Conservation (phyloP, 2,797 vertebrate genomes). For the Odontamblyopus lacepedii region DNA sequence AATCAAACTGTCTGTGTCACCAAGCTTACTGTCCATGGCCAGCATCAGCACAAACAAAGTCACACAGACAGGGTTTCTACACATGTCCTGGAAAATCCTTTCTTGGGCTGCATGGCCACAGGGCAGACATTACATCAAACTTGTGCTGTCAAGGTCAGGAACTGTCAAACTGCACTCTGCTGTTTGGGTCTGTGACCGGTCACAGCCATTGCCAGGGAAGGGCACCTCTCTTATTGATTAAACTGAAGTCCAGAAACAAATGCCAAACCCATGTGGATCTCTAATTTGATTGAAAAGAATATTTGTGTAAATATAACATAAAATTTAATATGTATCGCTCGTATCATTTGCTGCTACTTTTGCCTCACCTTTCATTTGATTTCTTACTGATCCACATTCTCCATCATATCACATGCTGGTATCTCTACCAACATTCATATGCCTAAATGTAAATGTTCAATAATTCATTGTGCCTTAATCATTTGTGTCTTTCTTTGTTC, state of each 20-base stretch:
- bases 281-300: not conserved
- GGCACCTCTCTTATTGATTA: not conserved
- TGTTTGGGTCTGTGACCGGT: not conserved
- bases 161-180: constrained; percentile 18
- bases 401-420: too few species aligned
- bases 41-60: constrained; percentile 1
- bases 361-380: not conserved
- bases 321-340: too few species aligned
- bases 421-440: too few species aligned
- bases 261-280: not conserved
- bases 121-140: constrained; percentile 48
- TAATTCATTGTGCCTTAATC: not conserved
- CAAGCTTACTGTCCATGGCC: not conserved
- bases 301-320: too few species aligned
- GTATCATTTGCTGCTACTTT: not conserved
- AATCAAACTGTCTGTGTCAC: not conserved
- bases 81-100: constrained; percentile 40
- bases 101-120: constrained; percentile 35
- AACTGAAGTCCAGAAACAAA: not conserved
- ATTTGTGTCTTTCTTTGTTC: not conserved
- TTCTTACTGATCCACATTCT: too few species aligned
- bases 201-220: not conserved
- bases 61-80: constrained; percentile 1
- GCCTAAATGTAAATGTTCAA: too few species aligned
- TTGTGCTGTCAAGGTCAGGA: constrained; percentile 52